Percentiles rank a stretch among this genome's conserved stretches.
These are phyloP conservation scores for Macrosiphum euphorbiae DNA, from an alignment of 2,888 invertebrate genomes.

Conservation along the genomic window DNA sequence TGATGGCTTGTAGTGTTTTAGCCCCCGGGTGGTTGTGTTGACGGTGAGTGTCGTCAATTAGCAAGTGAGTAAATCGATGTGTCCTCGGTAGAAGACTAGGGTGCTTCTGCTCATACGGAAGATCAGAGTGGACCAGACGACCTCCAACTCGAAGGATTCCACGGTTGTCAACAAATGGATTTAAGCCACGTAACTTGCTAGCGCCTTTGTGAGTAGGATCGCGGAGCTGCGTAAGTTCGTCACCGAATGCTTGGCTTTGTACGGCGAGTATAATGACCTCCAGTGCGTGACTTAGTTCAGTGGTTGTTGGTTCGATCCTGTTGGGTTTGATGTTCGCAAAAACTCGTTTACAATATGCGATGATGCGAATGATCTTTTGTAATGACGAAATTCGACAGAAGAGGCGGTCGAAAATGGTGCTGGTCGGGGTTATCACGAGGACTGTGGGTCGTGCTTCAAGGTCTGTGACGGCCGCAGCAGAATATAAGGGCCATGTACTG, in stretches of 20 bases:
- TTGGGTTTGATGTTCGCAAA: neutral
- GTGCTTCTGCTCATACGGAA: conserved; percentile 22
- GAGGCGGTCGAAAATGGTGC: neutral
- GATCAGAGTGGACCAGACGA: neutral
- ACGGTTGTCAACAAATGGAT: neutral
- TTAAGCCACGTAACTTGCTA: neutral
- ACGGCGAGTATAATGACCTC: neutral
- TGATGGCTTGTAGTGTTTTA: no score
- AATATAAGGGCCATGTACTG: no score
- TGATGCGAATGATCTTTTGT: neutral
- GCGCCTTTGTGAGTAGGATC: neutral
- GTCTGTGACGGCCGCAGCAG: no score
- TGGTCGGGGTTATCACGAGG: neutral
- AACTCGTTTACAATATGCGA: neutral
- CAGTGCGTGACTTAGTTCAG: neutral
- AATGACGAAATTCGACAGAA: neutral
- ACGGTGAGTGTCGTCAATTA: no score
- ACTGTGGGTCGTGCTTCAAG: neutral
- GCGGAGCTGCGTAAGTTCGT: neutral
- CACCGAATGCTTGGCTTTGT: neutral
- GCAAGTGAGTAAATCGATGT: neutral
- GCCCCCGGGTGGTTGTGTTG: no score
- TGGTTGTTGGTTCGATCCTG: neutral
- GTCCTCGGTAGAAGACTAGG: neutral
- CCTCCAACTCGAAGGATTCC: neutral